Base-by-base conservation (phyloP, 2,888 invertebrate species). In the Neoaliturus tenellus region DNA sequence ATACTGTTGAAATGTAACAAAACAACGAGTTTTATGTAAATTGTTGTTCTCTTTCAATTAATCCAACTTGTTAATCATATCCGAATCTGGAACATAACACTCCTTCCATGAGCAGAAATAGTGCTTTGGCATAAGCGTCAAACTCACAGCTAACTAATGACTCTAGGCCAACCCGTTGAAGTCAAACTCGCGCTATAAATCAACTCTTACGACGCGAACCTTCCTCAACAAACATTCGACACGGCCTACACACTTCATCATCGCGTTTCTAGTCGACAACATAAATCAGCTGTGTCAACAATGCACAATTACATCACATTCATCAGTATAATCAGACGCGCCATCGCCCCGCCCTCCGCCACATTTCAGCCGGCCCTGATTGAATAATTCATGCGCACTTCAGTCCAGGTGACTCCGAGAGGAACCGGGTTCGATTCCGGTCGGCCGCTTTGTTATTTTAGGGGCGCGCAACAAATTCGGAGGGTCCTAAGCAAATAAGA, bases 401-500 rank as follows among this genome's bases (percentile, higher is more conserved):
- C 3, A 25, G 31, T 2, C 82, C 82, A 82, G 82, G 82, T 82
- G 82, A 82, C 82, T 82, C 12, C 17, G 41, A 17, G 20, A 25
- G 33, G 35, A 31, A 20, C 69, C 23, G 55, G n/a, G 35, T 39
- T 39, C 67, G 81, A 81, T 41, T 71, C 71, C 69, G 71, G 69
- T 71, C 51, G 73, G 73, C 73, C 71, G 51, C 73, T 51, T 82
- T 82, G 82, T 82, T 82, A 82, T 82, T 82, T 82, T 82, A 82
- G 82, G 82, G 82, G 82, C 82, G n/a, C 28, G 71, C 33, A 82
- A 82, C 82, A 82, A 82, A 82, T 82, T 82, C 51, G 73, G 73
- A 81, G 82, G 73, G 71, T 55, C 82, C 82, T 82, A 51, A 82
- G 51, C 82, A 82, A 82, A 82, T 55, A n/a, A n/a, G n/a, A 73